phyloP scores from a whole-genome alignment of 2,113 vertebrate genomes.

The Dermatemys mawii region DNA sequence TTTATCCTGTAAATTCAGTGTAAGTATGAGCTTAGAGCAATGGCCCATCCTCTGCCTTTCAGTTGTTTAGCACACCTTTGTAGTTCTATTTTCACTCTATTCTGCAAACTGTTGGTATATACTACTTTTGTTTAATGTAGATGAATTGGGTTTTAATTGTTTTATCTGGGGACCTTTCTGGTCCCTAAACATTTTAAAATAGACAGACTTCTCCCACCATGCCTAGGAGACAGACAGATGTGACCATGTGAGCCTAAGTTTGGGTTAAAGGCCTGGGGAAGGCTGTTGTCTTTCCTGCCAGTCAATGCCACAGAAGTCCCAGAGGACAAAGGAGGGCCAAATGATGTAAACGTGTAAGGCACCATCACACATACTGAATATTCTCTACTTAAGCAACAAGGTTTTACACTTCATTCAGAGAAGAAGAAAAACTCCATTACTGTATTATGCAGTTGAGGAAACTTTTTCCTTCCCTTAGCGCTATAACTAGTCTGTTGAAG shows the following conservation, averaged over 20 bases:
- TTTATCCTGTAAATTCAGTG: background rate
- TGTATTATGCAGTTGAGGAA: background rate
- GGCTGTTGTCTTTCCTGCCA: background rate
- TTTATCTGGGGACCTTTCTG: background rate
- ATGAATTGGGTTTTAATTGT: background rate
- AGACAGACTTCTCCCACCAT: background rate
- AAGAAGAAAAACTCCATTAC: background rate
- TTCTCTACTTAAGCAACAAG: background rate
- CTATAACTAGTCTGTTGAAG: background rate
- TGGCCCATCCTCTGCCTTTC: background rate
- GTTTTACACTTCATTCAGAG: background rate
- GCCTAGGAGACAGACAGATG: background rate
- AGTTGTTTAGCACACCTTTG: background rate
- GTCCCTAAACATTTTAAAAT: background rate
- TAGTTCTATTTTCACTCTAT: background rate
- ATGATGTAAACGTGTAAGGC: rapidly evolving
- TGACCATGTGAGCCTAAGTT: background rate
- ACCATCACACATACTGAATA: background rate
- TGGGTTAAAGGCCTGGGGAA: background rate
- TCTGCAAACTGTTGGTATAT: background rate
- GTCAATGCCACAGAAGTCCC: background rate
- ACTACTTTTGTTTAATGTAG: background rate
- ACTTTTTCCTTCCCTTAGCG: background rate
- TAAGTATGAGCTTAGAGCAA: background rate
- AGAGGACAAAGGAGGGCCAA: background rate